Evolutionary conservation across 2,113 vertebrate species (phyloP).

Genomic region (Apus apus): DNA sequence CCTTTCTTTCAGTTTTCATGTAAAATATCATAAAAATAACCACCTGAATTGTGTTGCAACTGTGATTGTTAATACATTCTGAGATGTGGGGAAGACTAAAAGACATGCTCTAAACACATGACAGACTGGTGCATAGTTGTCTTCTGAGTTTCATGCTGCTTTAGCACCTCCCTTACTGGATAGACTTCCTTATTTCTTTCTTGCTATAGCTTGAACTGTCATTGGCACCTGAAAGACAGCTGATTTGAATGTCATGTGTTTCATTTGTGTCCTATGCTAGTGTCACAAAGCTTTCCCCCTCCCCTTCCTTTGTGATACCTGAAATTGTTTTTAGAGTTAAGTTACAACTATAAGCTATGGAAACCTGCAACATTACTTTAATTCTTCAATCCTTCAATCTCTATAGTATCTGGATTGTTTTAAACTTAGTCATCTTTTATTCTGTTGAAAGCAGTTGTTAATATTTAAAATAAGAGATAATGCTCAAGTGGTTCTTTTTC

Average conservation of each 20-base stretch:
- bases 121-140: neutral
- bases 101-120: accelerated
- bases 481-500: neutral
- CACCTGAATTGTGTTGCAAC: neutral
- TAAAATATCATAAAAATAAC: neutral
- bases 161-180: neutral
- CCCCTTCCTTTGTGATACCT: neutral
- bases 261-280: neutral
- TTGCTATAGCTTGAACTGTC: neutral
- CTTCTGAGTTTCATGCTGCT: neutral
- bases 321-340: neutral
- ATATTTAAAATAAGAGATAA: neutral
- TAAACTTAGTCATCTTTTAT: neutral
- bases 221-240: neutral
- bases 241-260: neutral
- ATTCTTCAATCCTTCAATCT: neutral
- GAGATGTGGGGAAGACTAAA: neutral
- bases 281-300: too few species aligned
- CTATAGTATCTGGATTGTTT: neutral
- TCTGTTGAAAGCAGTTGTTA: neutral
- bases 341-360: neutral
- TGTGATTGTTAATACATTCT: neutral
- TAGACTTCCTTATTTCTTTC: neutral
- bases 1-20: neutral
- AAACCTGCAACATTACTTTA: neutral